Conservation (phyloP, 2,797 vertebrate species). For the Gymnodraco acuticeps region DNA sequence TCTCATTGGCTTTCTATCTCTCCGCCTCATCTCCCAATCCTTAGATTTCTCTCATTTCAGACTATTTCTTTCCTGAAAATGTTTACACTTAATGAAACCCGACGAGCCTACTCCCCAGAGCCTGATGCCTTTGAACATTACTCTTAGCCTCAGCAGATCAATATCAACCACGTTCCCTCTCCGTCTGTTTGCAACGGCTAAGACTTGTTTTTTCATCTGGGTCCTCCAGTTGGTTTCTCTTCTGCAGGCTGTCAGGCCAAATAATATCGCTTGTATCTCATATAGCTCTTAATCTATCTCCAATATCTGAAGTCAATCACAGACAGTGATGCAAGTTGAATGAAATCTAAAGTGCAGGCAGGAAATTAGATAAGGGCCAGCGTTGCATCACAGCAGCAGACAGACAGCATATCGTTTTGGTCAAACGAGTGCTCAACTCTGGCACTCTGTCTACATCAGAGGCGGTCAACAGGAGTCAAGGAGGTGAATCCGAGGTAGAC, state of each 20-base stretch:
- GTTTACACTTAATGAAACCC: conserved; percentile 73
- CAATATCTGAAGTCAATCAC: conserved; percentile 59
- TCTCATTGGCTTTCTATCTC: conserved; percentile 35
- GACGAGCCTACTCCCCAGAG: conserved; percentile 58
- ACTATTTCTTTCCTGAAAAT: conserved; percentile 61
- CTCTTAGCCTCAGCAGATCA: conserved; percentile 72
- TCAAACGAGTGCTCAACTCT: conserved; percentile 48
- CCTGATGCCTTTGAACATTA: conserved; percentile 67
- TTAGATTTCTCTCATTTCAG: conserved; percentile 54
- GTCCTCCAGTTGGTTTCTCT: conserved; percentile 31
- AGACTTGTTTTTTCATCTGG: conserved; percentile 51
- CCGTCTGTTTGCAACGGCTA: conserved; percentile 59
- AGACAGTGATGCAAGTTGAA: conserved; percentile 58
- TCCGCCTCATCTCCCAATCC: conserved; percentile 36
- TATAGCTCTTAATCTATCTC: conserved; percentile 52
- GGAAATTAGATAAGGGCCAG: conserved; percentile 13
- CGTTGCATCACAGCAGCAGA: conserved; percentile 55
- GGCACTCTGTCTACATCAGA: conserved; percentile 52
- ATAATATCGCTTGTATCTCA: conserved; percentile 48
- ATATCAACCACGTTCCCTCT: conserved; percentile 64
- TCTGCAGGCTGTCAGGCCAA: conserved; percentile 47
- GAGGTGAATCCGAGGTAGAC: conserved; percentile 65
- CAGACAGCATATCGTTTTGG: conserved; percentile 41
- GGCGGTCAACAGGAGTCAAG: conserved; percentile 53
- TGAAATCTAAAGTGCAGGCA: conserved; percentile 40